These are phyloP conservation scores for Vimba vimba DNA, from an alignment of 2,113 vertebrate genomes.

Conservation along the genomic window DNA sequence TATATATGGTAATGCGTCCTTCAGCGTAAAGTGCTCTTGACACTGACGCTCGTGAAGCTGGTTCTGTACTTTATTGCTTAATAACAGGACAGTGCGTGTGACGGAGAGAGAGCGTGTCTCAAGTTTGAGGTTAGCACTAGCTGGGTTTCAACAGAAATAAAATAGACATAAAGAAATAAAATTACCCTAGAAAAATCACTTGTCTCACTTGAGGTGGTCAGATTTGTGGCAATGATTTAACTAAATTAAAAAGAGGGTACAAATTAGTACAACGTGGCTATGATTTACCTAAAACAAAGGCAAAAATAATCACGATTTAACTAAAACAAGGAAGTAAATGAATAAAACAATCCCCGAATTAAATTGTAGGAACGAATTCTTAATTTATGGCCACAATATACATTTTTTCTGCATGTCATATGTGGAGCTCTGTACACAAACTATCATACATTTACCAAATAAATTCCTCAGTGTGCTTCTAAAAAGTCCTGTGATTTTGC, in stretches of 20 bases:
- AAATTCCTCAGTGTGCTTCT: not conserved
- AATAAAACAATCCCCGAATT: not conserved
- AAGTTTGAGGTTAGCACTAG: not conserved
- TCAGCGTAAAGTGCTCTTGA: not conserved
- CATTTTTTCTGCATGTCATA: not conserved
- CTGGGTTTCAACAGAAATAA: not conserved
- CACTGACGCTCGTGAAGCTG: constrained; percentile 9
- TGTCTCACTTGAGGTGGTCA: not conserved
- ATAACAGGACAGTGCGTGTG: constrained; percentile 2
- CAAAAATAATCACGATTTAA: not conserved
- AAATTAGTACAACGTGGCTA: not conserved
- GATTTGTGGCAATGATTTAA: not conserved
- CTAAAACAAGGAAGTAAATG: not conserved
- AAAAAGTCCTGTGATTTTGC: not conserved
- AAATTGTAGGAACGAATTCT: not conserved
- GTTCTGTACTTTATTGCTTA: constrained; percentile 3
- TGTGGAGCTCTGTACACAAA: not conserved
- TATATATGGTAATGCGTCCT: constrained; percentile 28
- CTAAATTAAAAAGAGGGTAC: not conserved
- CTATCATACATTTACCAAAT: not conserved
- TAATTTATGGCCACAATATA: not conserved
- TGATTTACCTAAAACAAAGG: not conserved
- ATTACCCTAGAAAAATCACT: not conserved
- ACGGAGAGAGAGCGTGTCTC: not conserved
- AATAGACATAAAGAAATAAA: too few relatives aligned